Percentiles rank a stretch among this genome's conserved stretches.
These are phyloP conservation scores for Drosophila ogumai DNA, from an alignment of 1,140 invertebrate genomes.

Conservation along the genomic window DNA sequence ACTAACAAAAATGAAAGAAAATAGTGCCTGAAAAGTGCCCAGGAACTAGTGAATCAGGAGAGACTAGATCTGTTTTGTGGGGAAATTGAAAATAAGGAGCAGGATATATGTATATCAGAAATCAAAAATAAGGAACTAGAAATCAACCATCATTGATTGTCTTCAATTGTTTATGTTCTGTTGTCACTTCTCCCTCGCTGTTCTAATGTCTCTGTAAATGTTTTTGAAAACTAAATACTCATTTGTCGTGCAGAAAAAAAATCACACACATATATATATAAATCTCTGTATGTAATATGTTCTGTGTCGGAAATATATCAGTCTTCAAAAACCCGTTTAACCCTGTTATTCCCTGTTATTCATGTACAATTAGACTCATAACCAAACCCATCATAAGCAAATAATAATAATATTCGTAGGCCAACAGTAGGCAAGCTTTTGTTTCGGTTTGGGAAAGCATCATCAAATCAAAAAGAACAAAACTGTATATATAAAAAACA, in stretches of 20 bases:
- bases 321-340: not conserved
- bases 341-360: not conserved
- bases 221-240: conserved; percentile 4
- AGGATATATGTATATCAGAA: not conserved
- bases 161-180: conserved; percentile 2
- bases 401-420: not conserved
- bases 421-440: conserved; percentile 37
- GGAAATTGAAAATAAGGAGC: not conserved
- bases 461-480: conserved; percentile 17
- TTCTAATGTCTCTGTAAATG: conserved; percentile 19
- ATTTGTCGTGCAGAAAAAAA: conserved; percentile 17
- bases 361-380: not conserved
- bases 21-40: not conserved
- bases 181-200: conserved; percentile 4
- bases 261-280: conserved; percentile 13
- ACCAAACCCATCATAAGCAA: conserved; percentile 10
- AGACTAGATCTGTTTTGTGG: not conserved
- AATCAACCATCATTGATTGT: conserved; percentile 10
- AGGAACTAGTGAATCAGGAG: not conserved
- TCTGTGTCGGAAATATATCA: conserved; percentile 7
- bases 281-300: conserved; percentile 25
- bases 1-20: not conserved
- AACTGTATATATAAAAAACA: conserved; percentile 35
- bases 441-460: conserved; percentile 31
- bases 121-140: not conserved